A percentile compares a stretch with the other conserved stretches of the same genome.
Evolutionary conservation across 1,140 invertebrate genomes (phyloP).

Genomic region (Hetaerina americana): DNA sequence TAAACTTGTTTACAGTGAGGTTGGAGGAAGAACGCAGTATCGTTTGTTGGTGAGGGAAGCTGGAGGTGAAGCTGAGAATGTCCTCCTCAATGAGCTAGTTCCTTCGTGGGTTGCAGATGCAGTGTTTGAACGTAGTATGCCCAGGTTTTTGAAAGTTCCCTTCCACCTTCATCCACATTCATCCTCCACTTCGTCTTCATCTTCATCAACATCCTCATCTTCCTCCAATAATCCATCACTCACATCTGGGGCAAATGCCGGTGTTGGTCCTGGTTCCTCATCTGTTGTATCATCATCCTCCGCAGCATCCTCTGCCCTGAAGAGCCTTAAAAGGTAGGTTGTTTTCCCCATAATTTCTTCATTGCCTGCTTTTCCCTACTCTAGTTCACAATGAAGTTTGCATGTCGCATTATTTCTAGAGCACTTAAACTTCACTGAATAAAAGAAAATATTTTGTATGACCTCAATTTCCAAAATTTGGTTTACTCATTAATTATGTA

Average conservation of each 20-base stretch:
- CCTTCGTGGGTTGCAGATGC: conserved; percentile 94
- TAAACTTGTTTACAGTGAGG: conserved; percentile 71
- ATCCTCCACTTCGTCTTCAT: conserved; percentile 24
- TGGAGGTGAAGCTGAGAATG: conserved; percentile 87
- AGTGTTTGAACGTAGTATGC: conserved; percentile 84
- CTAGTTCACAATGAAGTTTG: no score
- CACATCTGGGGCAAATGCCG: background rate
- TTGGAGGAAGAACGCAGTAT: conserved; percentile 86
- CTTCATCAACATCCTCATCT: background rate
- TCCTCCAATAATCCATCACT: background rate
- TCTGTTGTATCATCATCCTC: background rate
- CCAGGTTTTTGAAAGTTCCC: conserved; percentile 94
- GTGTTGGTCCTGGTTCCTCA: background rate
- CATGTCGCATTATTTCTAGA: no score
- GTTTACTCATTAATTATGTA: no score
- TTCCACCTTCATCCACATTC: conserved; percentile 92
- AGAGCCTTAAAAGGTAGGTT: conserved; percentile 82
- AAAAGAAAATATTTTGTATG: no score
- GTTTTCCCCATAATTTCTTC: no score
- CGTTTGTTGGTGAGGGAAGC: conserved; percentile 83
- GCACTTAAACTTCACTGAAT: no score
- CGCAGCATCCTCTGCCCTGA: conserved; percentile 51
- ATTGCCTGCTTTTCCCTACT: no score
- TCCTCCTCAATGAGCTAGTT: conserved; percentile 84
- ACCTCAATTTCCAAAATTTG: no score